Base-by-base conservation (phyloP, 2,797 vertebrate genomes). In the Tarsius wallacei region DNA sequence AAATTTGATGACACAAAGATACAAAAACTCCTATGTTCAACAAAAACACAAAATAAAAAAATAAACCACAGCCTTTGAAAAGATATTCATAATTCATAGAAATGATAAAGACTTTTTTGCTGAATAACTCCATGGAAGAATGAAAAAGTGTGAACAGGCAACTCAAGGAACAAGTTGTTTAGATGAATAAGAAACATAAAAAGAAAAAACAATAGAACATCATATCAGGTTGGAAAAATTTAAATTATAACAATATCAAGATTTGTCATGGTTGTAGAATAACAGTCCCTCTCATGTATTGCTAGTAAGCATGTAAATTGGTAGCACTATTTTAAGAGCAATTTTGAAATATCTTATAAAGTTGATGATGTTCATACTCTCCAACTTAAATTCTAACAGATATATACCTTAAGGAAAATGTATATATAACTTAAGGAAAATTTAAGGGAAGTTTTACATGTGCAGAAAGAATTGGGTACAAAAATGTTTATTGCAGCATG, bases 1-100 rank as follows among this genome's bases (percentile, higher is more conserved):
- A 66, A 53, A 77, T 91, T 76, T 95, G 61, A 95, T 77, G 70
- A 87, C 14, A 59, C 16, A 12, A 57, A 66, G 61, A 84, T 49
- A 42, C 13, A 66, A 53, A 57, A 42, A 8, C 8, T 49, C 53
- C 21, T 63, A 42, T 61, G 24, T 68, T 95, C 31, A 66, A 64
- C 26, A 68, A 88, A 71, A n/a, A 74, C 51, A 47, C 21, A 83
- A n/a, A 77, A 42, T 80, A 28, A 70, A 88, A 80, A 68, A 85
- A 61, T 61, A 63, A 87, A 59, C 47, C 16, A 59, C 7, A 68
- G 26, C 11, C n/a, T 93, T 59, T 94, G 36, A 91, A 90, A 93
- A 68, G 47, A 61, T 61, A 61, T 49, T 31, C 19, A 26, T 89
- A 93, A 66, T 14, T 57, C 55, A 47, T 68, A 49, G n/a, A 61